Conservation (phyloP, 2,888 invertebrate species). For the Diploptera punctata region DNA sequence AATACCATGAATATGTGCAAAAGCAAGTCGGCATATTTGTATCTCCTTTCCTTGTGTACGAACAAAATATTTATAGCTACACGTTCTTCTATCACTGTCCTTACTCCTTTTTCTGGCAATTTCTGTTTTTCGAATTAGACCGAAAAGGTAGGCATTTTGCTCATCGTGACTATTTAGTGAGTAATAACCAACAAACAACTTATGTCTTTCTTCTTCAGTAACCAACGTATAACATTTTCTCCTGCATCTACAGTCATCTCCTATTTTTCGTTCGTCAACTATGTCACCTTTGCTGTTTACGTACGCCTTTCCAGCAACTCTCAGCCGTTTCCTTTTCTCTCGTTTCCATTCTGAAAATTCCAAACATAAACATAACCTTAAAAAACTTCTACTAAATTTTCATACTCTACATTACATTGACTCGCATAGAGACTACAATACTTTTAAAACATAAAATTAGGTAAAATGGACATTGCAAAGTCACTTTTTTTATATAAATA, state of each 20-base stretch:
- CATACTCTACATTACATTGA: no score
- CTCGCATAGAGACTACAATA: no score
- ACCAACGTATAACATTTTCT: constrained; percentile 61
- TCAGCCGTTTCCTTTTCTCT: constrained; percentile 62
- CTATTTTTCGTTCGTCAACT: constrained; percentile 61
- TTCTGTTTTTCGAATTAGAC: constrained; percentile 63
- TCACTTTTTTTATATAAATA: background rate
- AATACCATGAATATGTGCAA: constrained; percentile 47
- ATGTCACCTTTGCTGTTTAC: constrained; percentile 64
- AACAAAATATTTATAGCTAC: constrained; percentile 64
- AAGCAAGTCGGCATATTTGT: constrained; percentile 53
- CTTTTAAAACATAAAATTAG: no score
- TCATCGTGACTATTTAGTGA: constrained; percentile 64
- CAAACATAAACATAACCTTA: constrained; percentile 29
- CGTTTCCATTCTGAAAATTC: constrained; percentile 64
- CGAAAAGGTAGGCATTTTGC: constrained; percentile 65
- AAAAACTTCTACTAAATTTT: no score
- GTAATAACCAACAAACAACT: constrained; percentile 64
- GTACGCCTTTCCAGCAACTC: constrained; percentile 63
- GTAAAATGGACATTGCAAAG: no score
- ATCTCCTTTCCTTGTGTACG: constrained; percentile 63
- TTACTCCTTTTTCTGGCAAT: constrained; percentile 64
- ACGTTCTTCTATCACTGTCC: constrained; percentile 61
- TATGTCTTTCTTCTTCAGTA: constrained; percentile 59
- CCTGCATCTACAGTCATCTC: constrained; percentile 62